Evolutionary conservation across 2,113 vertebrate species (phyloP).

Genomic region (Rhynchomys soricoides): DNA sequence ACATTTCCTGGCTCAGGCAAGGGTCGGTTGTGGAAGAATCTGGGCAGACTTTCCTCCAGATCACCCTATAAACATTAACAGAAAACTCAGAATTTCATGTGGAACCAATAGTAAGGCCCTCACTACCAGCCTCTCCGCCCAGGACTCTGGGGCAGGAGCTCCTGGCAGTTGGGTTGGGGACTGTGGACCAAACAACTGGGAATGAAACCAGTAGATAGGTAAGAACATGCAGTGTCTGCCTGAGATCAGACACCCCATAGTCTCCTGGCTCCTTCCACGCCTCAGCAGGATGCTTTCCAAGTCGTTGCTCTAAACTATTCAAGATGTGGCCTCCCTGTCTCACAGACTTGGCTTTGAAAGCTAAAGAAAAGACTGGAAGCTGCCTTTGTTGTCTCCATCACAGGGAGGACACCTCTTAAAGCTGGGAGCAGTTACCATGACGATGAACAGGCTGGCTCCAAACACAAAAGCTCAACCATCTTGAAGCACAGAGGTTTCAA

Average conservation of each 20-base stretch:
- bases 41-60: neutral
- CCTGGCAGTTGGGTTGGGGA: neutral
- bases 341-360: constrained; percentile 54
- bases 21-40: neutral
- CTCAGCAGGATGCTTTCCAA: neutral
- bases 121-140: neutral
- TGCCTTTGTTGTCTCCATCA: constrained; percentile 74
- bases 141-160: neutral
- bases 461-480: constrained; percentile 77
- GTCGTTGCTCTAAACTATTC: constrained; percentile 28
- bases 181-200: neutral
- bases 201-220: neutral
- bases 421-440: constrained; percentile 84
- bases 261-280: neutral
- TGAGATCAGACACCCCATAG: neutral
- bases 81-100: constrained; percentile 1
- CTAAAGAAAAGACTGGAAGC: constrained; percentile 47
- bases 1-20: neutral
- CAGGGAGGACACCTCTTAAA: constrained; percentile 73
- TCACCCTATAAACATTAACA: neutral
- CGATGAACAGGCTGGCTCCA: constrained; percentile 80
- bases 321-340: constrained; percentile 30
- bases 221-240: neutral
- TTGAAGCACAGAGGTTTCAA: constrained; percentile 56
- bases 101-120: neutral